These are phyloP conservation scores for Myodes glareolus DNA, from an alignment of 2,113 vertebrate species.

Conservation along the genomic window DNA sequence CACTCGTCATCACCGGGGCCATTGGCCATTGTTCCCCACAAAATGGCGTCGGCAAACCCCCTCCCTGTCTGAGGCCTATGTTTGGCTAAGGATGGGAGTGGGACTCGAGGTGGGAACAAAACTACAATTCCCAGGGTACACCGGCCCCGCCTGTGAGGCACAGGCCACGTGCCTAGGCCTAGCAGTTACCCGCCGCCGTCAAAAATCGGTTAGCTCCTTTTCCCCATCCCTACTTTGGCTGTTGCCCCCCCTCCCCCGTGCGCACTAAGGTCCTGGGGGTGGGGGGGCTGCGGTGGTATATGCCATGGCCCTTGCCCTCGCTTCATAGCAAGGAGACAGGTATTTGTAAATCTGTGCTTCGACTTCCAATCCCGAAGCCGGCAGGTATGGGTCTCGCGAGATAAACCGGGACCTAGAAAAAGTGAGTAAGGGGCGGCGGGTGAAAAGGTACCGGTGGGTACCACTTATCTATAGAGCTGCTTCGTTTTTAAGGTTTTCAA, in stretches of 20 bases:
- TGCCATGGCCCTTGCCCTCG: constrained; percentile 30
- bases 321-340: constrained; percentile 49
- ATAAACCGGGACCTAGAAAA: constrained; percentile 50
- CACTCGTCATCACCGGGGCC: background rate
- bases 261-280: constrained; percentile 44
- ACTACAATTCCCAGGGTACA: constrained; percentile 81
- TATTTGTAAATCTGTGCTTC: constrained; percentile 77
- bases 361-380: constrained; percentile 70
- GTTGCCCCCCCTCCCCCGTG: constrained; percentile 54
- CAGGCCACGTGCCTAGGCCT: constrained; percentile 76
- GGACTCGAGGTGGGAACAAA: constrained; percentile 41
- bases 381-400: constrained; percentile 76
- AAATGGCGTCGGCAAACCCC: constrained; percentile 70
- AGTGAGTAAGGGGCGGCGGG: constrained; percentile 50
- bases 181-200: constrained; percentile 48
- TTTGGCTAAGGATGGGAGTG: constrained; percentile 12
- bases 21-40: constrained; percentile 63
- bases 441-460: constrained; percentile 44
- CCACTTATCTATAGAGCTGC: background rate
- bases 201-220: constrained; percentile 65
- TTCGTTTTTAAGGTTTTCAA: constrained; percentile 39
- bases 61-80: constrained; percentile 33
- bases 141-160: constrained; percentile 34
- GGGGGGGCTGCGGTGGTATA: background rate
- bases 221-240: constrained; percentile 49